phyloP scores from a whole-genome alignment of 2,888 invertebrate genomes.

The Nemapogon koenigi region DNA sequence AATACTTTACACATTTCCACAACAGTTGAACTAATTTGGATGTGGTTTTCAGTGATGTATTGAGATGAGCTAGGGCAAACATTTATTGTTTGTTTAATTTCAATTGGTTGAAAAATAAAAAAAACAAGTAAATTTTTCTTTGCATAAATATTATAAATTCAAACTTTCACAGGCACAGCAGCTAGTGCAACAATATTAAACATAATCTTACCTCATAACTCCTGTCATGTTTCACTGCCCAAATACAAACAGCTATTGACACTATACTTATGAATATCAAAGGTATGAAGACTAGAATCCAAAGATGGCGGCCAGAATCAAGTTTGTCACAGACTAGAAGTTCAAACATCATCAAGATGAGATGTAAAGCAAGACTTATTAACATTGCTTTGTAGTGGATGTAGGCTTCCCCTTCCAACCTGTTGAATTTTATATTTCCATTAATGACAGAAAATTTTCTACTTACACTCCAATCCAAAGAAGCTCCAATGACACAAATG shows the following conservation, averaged over 20 bases:
- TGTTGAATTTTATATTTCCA: constrained; percentile 35
- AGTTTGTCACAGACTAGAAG: constrained; percentile 94
- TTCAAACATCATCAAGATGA: constrained; percentile 96
- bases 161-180: too few relatives aligned
- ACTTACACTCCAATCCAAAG: neutral
- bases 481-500: too few relatives aligned
- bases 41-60: too few relatives aligned
- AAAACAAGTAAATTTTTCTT: neutral
- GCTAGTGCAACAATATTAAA: too few relatives aligned
- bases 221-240: constrained; percentile 98
- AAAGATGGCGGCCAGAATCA: constrained; percentile 82
- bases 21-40: too few relatives aligned
- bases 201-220: constrained; percentile 94
- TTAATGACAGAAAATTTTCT: neutral
- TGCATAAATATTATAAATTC: neutral
- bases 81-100: too few relatives aligned
- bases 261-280: constrained; percentile 95
- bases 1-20: too few relatives aligned
- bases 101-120: constrained; percentile 7
- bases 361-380: constrained; percentile 91
- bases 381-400: constrained; percentile 99
- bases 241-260: constrained; percentile 96
- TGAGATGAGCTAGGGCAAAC: too few relatives aligned
- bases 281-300: constrained; percentile 94
- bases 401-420: constrained; percentile 94